phyloP scores from a whole-genome alignment of 2,113 vertebrate genomes.

The Gallinago paraguaiae region DNA sequence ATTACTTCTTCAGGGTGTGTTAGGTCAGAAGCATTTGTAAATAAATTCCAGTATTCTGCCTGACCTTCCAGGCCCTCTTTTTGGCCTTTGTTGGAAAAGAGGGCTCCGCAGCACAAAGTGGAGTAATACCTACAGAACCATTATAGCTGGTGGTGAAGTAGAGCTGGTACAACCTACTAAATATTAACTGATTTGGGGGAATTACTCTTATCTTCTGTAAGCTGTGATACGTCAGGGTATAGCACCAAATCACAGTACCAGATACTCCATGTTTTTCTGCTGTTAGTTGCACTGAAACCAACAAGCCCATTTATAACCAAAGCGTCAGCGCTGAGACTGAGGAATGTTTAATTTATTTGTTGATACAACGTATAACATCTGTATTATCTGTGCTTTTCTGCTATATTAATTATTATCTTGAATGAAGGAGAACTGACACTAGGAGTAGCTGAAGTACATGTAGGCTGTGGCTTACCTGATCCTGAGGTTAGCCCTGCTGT shows the following conservation, averaged over 20 bases:
- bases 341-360: not conserved
- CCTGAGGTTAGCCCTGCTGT: not conserved
- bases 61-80: not conserved
- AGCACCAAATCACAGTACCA: not conserved
- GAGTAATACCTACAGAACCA: not conserved
- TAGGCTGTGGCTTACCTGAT: not conserved
- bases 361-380: not conserved
- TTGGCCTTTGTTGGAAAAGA: not conserved
- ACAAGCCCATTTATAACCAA: not conserved
- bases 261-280: not conserved
- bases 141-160: not conserved
- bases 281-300: not conserved
- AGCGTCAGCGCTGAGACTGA: not conserved
- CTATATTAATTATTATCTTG: not conserved
- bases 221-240: not conserved
- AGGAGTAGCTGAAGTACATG: not conserved
- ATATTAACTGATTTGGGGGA: not conserved
- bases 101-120: not conserved
- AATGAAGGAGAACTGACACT: not conserved
- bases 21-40: not conserved
- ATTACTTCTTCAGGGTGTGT: rapidly evolving
- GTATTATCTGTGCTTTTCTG: not conserved
- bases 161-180: not conserved
- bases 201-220: not conserved
- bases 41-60: not conserved